Evolutionary conservation across 2,888 invertebrate species (phyloP), one percentile per base, ranked within the genome.

Genomic region (Vannuccia rotundouncinata): DNA sequence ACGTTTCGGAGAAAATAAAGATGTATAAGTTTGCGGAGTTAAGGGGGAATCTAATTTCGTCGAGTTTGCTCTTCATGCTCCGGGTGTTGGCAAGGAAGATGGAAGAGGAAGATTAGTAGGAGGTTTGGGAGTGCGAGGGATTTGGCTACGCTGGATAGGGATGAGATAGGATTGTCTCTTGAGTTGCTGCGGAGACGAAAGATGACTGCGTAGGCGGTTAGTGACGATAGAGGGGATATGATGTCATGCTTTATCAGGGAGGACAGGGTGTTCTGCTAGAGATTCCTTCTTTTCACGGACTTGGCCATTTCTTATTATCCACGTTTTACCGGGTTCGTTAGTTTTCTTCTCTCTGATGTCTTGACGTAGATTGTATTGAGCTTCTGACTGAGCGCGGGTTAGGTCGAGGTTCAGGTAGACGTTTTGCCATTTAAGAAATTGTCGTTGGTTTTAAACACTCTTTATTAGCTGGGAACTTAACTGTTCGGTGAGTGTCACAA

Each of bases 41-140:
- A 66, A 66, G 66, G 66, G 25, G 66, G 66, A 22, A 66, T 66
- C 66, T 66, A 66, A 66, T 66, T 66, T 66, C 66, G 66, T 66
- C 66, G 66, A 66, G 66, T 66, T 66, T 66, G 66, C 25, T 66
- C 66, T 5, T 66, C 66, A 66, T 66, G 66, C 66, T 66, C 66
- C 66, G 66, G 66, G 66, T 66, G 66, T 66, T 66, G 66, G 66
- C 66, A 66, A 66, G 66, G 66, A 66, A 66, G 66, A 66, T 66
- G 66, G 66, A 66, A 66, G n/a, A n/a, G 66, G 66, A 66, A 66
- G 66, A 66, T 66, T 66, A 66, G 66, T 66, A 22, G 66, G 66
- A 66, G 66, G 66, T 66, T 66, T 66, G 66, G 66, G 66, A 66
- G 66, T 13, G 66, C 66, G 66, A 66, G 66, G 66, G 66, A 66